Evolutionary conservation across 1,140 invertebrate genomes (phyloP).

Genomic region (Scylla paramamosain): DNA sequence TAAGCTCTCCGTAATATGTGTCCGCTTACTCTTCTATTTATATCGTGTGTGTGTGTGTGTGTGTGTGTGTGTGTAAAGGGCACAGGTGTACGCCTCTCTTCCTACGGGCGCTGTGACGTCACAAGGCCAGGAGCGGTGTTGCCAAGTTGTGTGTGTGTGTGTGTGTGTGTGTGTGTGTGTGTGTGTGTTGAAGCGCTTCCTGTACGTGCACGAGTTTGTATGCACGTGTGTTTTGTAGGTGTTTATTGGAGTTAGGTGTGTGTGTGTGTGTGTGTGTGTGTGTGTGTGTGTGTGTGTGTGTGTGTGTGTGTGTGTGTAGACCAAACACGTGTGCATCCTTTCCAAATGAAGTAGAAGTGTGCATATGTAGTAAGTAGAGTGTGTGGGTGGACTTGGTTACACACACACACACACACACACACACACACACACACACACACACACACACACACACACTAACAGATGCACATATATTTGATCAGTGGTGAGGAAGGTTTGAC

Average conservation of each 20-base stretch:
- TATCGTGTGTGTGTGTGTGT: background rate
- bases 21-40: too few species aligned
- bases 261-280: too few species aligned
- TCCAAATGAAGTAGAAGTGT: too few species aligned
- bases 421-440: background rate
- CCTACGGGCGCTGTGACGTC: background rate
- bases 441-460: too few species aligned
- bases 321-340: too few species aligned
- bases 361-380: too few species aligned
- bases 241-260: background rate
- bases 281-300: background rate
- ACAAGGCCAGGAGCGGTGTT: background rate
- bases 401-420: background rate
- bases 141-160: background rate
- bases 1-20: too few species aligned
- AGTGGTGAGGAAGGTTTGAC: too few species aligned
- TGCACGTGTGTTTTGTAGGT: background rate
- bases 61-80: background rate
- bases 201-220: background rate
- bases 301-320: background rate
- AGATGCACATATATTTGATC: too few species aligned
- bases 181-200: background rate
- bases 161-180: slow-evolving; percentile 32
- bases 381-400: too few species aligned
- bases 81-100: background rate